Evolutionary conservation across 2,113 vertebrate species (phyloP), one percentile per base, ranked within the genome.

Genomic region (Eira barbara): DNA sequence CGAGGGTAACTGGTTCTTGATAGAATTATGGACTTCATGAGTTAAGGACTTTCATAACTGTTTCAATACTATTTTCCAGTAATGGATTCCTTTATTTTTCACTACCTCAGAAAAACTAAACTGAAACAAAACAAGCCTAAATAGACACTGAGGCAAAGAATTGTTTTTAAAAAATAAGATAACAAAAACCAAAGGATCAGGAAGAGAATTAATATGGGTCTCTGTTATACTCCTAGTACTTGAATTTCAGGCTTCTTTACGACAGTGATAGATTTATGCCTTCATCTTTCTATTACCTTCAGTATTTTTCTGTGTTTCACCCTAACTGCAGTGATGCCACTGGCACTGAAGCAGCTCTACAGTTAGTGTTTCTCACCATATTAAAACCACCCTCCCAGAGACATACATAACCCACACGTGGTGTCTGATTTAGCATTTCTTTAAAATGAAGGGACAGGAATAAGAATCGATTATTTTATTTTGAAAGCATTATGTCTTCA

Each of bases 51-150:
- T 96, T 90, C 73, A 81, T 61, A 67, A 67, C 63, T 34, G 6
- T 67, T 65, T 47, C 3, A 76, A 36, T 94, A 87, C 83, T 39
- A 47, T 84, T 94, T 96, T 83, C n/a, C 34, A 92, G 11, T 74
- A 92, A 89, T 73, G 17, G 89, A 67, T 92, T 89, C 83, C 49
- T 95, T 97, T 63, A 78, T 36, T 5, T 73, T 89, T 93, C n/a
- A 80, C 7, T 87, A 59, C 71, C 27, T 95, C 27, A 92, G 67
- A 94, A 59, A 57, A 65, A 94, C 18, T 82, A 21, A 45, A 45
- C 9, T 27, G 31, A 76, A 47, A 45, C 36, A 74, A 42, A 42
- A 42, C 39, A 42, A 42, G 39, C 39, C 39, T 42, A 42, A 42
- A 42, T 42, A 42, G 39, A 42, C 39, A 42, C 39, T 42, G 39